Evolutionary conservation across 2,888 invertebrate species (phyloP).

Genomic region (Cacoxenus indagator): DNA sequence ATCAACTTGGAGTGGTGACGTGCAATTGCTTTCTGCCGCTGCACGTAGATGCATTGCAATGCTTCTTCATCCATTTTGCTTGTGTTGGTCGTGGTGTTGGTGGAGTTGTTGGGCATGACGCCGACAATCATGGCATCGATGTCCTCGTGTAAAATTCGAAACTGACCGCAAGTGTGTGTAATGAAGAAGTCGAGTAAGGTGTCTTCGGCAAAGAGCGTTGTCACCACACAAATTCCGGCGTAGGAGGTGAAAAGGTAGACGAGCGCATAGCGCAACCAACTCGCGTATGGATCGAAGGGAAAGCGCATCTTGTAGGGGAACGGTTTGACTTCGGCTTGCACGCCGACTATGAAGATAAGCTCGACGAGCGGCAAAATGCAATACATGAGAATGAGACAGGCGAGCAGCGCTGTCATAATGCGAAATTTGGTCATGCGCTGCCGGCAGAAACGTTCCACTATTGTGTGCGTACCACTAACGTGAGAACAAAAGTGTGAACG

Average conservation of each 20-base stretch:
- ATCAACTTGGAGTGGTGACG: conserved; percentile 62
- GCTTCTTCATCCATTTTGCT: not conserved
- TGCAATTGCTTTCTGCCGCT: conserved; percentile 51
- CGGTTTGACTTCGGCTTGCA: conserved; percentile 53
- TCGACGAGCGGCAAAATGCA: conserved; percentile 65
- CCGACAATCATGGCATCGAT: conserved; percentile 49
- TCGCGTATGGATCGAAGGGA: conserved; percentile 63
- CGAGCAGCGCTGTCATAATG: conserved; percentile 62
- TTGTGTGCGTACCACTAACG: conserved; percentile 45
- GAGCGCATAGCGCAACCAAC: conserved; percentile 53
- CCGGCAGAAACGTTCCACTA: conserved; percentile 56
- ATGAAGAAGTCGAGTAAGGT: conserved; percentile 69
- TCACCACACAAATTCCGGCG: conserved; percentile 68
- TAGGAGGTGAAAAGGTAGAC: conserved; percentile 68
- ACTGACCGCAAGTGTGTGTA: conserved; percentile 67
- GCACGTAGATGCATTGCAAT: conserved; percentile 40
- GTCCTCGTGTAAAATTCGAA: conserved; percentile 60
- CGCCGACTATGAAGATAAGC: conserved; percentile 42
- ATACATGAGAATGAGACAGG: conserved; percentile 67
- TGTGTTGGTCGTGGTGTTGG: not conserved
- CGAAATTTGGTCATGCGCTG: conserved; percentile 61
- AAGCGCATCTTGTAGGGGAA: conserved; percentile 71
- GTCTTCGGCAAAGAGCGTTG: conserved; percentile 69
- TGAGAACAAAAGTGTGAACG: not conserved
- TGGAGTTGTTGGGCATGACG: not conserved